Percentiles rank a stretch among this genome's conserved stretches.
Evolutionary conservation across 1,140 invertebrate species (phyloP).

Genomic region (Caerostris darwini): DNA sequence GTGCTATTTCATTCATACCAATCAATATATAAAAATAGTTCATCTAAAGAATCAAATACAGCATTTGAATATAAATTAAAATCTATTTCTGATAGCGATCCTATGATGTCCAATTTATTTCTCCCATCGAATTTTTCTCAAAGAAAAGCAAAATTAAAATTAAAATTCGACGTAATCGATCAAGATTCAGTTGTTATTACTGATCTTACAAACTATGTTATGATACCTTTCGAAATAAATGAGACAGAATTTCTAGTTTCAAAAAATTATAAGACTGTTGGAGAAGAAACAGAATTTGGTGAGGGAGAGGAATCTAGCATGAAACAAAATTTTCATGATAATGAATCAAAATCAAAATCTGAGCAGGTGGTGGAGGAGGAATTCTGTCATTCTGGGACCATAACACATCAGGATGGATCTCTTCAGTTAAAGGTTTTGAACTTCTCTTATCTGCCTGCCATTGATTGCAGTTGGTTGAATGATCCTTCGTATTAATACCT

Average conservation of each 20-base stretch:
- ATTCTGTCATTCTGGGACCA: not conserved
- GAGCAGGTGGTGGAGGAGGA: constrained; percentile 34
- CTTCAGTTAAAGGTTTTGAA: constrained; percentile 35
- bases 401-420: not conserved
- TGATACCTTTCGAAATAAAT: constrained; percentile 39
- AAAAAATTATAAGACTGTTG: not conserved
- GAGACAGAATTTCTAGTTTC: not conserved
- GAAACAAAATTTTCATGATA: not conserved
- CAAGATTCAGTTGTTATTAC: not conserved
- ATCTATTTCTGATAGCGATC: not conserved
- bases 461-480: constrained; percentile 26
- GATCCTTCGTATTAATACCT: not conserved
- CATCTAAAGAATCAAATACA: not conserved
- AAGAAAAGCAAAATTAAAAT: constrained; percentile 8
- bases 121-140: constrained; percentile 11
- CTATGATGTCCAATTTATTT: not conserved
- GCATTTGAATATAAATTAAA: not conserved
- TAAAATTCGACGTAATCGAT: constrained; percentile 4
- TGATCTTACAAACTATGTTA: constrained; percentile 17
- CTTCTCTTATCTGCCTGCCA: constrained; percentile 31
- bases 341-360: not conserved
- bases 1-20: not conserved
- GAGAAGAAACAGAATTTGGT: not conserved
- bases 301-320: not conserved
- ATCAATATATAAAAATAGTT: not conserved